These are phyloP conservation scores for Numenius phaeopus DNA, from an alignment of 2,797 vertebrate genomes.

Conservation along the genomic window DNA sequence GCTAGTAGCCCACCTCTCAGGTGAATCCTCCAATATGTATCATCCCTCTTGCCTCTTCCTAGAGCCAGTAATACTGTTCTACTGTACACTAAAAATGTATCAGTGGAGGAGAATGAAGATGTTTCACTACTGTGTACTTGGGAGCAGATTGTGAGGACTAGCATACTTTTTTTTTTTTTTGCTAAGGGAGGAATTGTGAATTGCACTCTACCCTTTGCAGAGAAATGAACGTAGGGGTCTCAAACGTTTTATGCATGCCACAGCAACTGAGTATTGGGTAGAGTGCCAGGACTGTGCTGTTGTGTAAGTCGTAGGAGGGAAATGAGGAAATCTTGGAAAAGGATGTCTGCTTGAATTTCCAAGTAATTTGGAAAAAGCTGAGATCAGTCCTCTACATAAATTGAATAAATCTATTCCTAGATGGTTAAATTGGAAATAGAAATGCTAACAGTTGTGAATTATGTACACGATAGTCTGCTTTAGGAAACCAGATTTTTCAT, in stretches of 20 bases:
- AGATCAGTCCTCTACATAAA: neutral
- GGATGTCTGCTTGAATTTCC: neutral
- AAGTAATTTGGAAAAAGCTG: neutral
- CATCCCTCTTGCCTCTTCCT: neutral
- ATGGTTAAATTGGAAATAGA: neutral
- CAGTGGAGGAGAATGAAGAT: neutral
- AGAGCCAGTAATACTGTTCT: neutral
- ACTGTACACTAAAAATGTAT: neutral
- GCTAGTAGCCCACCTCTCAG: neutral
- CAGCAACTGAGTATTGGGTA: neutral
- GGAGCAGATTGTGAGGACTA: neutral
- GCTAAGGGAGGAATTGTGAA: neutral
- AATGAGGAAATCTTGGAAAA: neutral
- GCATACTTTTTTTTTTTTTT: neutral
- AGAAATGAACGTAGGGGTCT: neutral
- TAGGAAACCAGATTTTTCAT: neutral
- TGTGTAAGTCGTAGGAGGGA: neutral
- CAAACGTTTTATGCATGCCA: accelerated
- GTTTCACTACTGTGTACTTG: accelerated
- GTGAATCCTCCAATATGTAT: accelerated
- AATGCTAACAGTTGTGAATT: neutral
- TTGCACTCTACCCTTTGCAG: neutral
- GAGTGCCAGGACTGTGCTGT: neutral
- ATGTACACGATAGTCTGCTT: neutral
- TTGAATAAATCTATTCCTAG: neutral